Conservation (phyloP, 1,140 invertebrate species). For the Rhynchophorus ferrugineus region DNA sequence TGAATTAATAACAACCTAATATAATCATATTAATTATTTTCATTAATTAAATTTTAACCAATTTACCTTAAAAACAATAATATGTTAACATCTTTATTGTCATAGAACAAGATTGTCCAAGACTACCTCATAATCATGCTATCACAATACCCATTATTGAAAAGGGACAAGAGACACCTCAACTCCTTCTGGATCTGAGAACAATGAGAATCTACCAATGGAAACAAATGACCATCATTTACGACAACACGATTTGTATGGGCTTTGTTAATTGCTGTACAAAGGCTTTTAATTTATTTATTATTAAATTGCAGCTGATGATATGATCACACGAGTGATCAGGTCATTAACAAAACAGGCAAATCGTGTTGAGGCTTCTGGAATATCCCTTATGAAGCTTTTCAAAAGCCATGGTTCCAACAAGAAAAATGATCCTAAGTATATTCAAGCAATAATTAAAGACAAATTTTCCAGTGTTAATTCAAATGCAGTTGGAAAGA, state of each 20-base stretch:
- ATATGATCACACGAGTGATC: constrained; percentile 53
- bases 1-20: too few species aligned
- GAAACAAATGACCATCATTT: constrained; percentile 60
- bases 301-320: constrained; percentile 43
- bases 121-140: constrained; percentile 54
- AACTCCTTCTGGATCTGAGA: constrained; percentile 64
- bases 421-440: too few species aligned
- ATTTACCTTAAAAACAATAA: too few species aligned
- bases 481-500: constrained; percentile 42
- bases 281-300: neutral
- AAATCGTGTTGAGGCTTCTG: constrained; percentile 44
- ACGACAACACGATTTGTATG: constrained; percentile 64
- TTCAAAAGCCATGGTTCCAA: too few species aligned
- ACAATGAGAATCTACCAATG: constrained; percentile 53
- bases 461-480: constrained; percentile 47
- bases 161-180: constrained; percentile 60
- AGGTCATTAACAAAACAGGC: constrained; percentile 46
- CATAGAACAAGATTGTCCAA: constrained; percentile 58
- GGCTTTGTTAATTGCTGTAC: constrained; percentile 10
- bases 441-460: constrained; percentile 44
- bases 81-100: too few species aligned
- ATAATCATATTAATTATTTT: too few species aligned
- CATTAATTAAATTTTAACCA: too few species aligned
- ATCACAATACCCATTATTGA: constrained; percentile 61
- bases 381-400: constrained; percentile 51